Percentiles rank a stretch among this genome's conserved stretches.
Evolutionary conservation across 2,888 invertebrate species (phyloP).

Genomic region (Diarsia brunnea): DNA sequence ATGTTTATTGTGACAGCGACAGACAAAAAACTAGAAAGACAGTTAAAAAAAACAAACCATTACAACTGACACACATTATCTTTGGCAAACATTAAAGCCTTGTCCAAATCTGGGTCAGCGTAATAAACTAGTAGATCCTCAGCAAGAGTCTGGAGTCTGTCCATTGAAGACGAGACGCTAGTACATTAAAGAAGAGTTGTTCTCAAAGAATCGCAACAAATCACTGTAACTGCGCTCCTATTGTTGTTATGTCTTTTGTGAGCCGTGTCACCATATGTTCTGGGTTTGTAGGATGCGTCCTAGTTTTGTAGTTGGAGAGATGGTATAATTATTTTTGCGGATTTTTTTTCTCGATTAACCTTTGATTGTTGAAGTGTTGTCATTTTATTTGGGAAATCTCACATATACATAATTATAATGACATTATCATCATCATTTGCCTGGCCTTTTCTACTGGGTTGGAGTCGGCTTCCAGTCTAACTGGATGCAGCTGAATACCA

Average conservation of each 20-base stretch:
- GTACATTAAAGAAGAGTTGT: conserved; percentile 57
- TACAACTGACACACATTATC: conserved; percentile 30
- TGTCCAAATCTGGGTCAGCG: conserved; percentile 42
- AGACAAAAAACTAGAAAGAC: neutral
- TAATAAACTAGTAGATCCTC: conserved; percentile 47
- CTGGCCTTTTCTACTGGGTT: too few relatives aligned
- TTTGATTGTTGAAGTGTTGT: too few relatives aligned
- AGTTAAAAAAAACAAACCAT: conserved; percentile 31
- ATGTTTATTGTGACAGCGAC: neutral
- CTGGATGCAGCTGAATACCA: too few relatives aligned
- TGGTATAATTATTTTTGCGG: neutral
- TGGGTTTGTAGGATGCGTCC: conserved; percentile 25
- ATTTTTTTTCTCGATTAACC: too few relatives aligned
- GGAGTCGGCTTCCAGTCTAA: too few relatives aligned
- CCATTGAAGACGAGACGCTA: conserved; percentile 49
- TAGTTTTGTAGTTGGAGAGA: conserved; percentile 2
- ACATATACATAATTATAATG: too few relatives aligned
- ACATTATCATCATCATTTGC: too few relatives aligned
- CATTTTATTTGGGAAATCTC: too few relatives aligned
- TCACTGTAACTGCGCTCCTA: conserved; percentile 60
- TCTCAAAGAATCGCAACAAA: conserved; percentile 64
- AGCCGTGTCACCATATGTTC: conserved; percentile 49
- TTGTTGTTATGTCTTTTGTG: conserved; percentile 58
- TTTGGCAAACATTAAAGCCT: conserved; percentile 48
- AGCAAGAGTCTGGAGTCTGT: conserved; percentile 38